Evolutionary conservation across 2,888 invertebrate genomes (phyloP), one percentile per base, ranked within the genome.

Genomic region (Lydus trimaculatus): DNA sequence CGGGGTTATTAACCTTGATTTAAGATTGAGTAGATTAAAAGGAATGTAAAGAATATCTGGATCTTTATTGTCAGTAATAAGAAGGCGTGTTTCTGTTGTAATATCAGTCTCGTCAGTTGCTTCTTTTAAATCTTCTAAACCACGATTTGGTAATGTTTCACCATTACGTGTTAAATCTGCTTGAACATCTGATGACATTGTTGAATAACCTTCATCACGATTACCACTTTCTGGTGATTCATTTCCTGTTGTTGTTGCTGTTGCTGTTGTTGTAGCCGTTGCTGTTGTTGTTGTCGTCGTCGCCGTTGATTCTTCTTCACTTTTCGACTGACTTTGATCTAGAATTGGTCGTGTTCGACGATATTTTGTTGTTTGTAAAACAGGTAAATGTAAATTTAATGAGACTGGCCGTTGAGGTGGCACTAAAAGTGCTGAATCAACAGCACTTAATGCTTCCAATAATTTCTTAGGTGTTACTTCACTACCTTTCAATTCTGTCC

Each of bases 121-220:
- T 79, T 92, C 92, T 82, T 92, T 92, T 36, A 92, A 87, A 80
- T 92, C 92, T 72, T 92, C 92, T 9, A 92, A 83, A 9, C 79
- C 78, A 66, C 80, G 64, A 65, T 77, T 72, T 28, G 77, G 74
- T 61, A 79, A 6, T 23, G 36, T n/a, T 43, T 43, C 43, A 69
- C 89, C 90, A 64, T 80, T 79, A 48, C 86, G 80, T 0, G 90
- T 90, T 1, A 91, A 90, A 78, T 92, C 92, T 0, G 91, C 91
- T 83, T 93, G 93, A 0, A 93, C 92, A 81, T 94, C 94, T 72
- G 92, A 92, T 13, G 93, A 93, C 93, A 94, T 94, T 5, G 94
- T 94, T 69, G 93, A 93, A 84, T 94, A 94, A 20, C 93, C 94
- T 82, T 94, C 94, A 86, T 94, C 94, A 75, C 92, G 89, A 75